Base-by-base conservation (phyloP, 2,888 invertebrate genomes). In the Hirtodrosophila histrioides region DNA sequence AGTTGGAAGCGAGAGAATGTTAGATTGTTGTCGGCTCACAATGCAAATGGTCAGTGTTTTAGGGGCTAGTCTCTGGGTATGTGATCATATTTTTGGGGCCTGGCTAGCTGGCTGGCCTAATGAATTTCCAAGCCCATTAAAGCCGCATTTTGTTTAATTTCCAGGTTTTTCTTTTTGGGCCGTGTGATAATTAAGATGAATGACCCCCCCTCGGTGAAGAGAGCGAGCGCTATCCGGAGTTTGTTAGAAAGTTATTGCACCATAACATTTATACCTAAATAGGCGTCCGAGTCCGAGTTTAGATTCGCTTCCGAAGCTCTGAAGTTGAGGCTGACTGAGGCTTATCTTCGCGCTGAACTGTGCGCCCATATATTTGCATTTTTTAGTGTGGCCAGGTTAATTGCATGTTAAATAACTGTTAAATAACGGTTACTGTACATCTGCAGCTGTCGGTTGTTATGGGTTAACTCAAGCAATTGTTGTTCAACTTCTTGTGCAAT, bases 331-430 rank as follows among this genome's bases (percentile, higher is more conserved):
- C 17, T 27, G 35, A 50, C 45, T 43, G 29, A 31, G 12, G 44
- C 31, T 31, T 27, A 27, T 27, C 27, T 27, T 3, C 2, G 27
- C 70, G 45, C 48, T 63, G 53, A 77, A 74, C 46, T 65, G 55
- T 65, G 40, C 56, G 66, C 53, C 65, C 66, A 75, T 75, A 71
- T 77, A 77, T 72, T 75, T 75, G 75, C 73, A 77, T 58, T 85
- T 69, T 53, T 58, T 67, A 58, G 70, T 84, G 58, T 68, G 64
- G 55, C 48, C 49, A 58, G 75, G 86, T 85, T 88, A 86, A 88
- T 86, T 86, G 75, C 85, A 84, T 76, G 78, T 86, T 84, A 84
- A 86, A 75, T 86, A 88, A 88, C 88, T 78, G 84, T 88, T 88
- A 83, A 84, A 69, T 75, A 78, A 88, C 88, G 73, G 88, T 70